Percentiles rank a stretch among this genome's conserved stretches.
Conservation (phyloP, 2,113 vertebrate genomes). For the Osmerus eperlanus region DNA sequence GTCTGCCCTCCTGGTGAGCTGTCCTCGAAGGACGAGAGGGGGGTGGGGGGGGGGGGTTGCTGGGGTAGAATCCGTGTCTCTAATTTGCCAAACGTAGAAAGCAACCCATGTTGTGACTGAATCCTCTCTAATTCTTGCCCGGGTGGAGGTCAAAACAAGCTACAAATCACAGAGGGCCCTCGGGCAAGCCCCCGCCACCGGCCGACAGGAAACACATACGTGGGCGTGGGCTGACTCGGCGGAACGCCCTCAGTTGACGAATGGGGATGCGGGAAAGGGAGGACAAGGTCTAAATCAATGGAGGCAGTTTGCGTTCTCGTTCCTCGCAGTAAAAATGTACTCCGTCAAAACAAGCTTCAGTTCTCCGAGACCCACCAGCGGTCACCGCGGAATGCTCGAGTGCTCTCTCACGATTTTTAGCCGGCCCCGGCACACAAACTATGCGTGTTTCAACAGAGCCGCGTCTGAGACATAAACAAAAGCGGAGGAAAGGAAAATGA, state of each 20-base stretch:
- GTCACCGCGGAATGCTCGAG: no score
- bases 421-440: not conserved
- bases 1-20: conserved; percentile 35
- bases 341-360: conserved; percentile 24
- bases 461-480: no score
- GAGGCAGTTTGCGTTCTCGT: not conserved
- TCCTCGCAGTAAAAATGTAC: conserved; percentile 28
- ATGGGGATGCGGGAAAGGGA: not conserved
- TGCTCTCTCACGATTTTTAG: not conserved
- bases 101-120: conserved; percentile 70
- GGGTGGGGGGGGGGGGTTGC: not conserved
- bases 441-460: no score
- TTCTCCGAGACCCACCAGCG: not conserved
- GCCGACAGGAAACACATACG: not conserved
- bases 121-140: conserved; percentile 71
- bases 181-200: conserved; percentile 5
- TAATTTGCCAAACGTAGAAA: conserved; percentile 76
- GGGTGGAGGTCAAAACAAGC: conserved; percentile 73
- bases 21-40: conserved; percentile 45
- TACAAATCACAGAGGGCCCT: conserved; percentile 74
- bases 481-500: conserved; percentile 24
- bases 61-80: conserved; percentile 60
- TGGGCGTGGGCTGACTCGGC: not conserved
- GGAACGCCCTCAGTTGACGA: conserved; percentile 3
- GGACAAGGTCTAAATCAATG: conserved; percentile 13